Evolutionary conservation across 2,888 invertebrate species (phyloP).

Genomic region (Papilio elwesi): DNA sequence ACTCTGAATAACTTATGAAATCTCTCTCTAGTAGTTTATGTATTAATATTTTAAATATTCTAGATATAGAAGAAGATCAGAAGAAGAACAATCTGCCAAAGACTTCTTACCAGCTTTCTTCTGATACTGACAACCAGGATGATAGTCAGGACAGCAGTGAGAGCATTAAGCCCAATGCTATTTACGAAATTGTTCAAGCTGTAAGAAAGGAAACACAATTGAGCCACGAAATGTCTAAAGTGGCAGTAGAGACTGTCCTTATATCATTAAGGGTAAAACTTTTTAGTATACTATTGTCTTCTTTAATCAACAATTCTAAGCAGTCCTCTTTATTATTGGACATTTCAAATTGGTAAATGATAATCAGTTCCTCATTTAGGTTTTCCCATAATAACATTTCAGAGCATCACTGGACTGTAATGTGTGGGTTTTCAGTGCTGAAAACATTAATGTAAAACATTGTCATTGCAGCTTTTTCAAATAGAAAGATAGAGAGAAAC

Average conservation of each 20-base stretch:
- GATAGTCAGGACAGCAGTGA: slow-evolving; percentile 80
- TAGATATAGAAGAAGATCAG: slow-evolving; percentile 58
- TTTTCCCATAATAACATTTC: too few species aligned
- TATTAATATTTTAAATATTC: background rate
- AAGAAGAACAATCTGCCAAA: slow-evolving; percentile 55
- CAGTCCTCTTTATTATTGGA: background rate
- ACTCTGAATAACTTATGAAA: too few species aligned
- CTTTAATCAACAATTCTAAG: background rate
- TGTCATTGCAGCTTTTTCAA: too few species aligned
- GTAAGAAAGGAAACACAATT: slow-evolving; percentile 93
- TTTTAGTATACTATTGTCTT: background rate
- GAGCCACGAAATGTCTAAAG: slow-evolving; percentile 93
- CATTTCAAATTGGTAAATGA: too few species aligned
- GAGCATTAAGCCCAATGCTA: slow-evolving; percentile 79
- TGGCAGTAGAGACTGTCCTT: slow-evolving; percentile 92
- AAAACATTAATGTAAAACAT: too few species aligned
- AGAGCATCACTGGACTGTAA: too few species aligned
- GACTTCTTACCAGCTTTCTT: slow-evolving; percentile 69
- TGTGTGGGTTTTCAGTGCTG: too few species aligned
- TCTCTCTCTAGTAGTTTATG: too few species aligned
- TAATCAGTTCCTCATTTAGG: too few species aligned
- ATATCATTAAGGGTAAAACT: slow-evolving; percentile 72
- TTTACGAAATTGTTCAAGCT: slow-evolving; percentile 91
- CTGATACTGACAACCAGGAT: slow-evolving; percentile 78
- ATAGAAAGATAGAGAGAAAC: too few species aligned